These are phyloP conservation scores for Mesembrinibis cayennensis DNA, from an alignment of 2,113 vertebrate genomes.

Conservation along the genomic window DNA sequence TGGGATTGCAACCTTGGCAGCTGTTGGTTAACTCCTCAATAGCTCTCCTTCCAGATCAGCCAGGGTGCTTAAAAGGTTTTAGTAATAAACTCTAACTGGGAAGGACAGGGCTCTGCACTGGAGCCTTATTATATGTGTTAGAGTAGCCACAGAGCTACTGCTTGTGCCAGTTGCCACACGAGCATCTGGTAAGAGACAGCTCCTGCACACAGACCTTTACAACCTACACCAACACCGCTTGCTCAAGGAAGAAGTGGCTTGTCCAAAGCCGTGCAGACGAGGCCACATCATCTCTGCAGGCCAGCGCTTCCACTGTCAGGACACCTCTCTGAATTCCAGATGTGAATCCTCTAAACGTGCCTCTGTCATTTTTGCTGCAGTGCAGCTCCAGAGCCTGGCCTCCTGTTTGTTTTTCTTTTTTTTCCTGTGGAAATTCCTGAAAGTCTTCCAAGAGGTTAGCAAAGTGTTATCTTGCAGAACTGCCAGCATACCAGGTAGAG, in stretches of 20 bases:
- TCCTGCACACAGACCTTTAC: neutral
- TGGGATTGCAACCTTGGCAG: neutral
- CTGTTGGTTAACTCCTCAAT: neutral
- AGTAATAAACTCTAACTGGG: neutral
- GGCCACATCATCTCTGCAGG: neutral
- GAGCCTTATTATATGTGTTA: neutral
- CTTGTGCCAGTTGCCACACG: neutral
- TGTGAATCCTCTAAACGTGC: neutral
- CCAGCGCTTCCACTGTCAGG: neutral
- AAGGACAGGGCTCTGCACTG: neutral
- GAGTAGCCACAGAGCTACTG: neutral
- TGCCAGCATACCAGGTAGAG: neutral
- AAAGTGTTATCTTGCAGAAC: neutral
- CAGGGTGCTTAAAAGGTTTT: neutral
- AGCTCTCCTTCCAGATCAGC: neutral
- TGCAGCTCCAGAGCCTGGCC: neutral
- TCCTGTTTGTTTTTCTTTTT: neutral
- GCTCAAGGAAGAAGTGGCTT: neutral
- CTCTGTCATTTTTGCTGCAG: neutral
- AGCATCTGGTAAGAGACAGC: neutral
- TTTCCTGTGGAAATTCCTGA: neutral
- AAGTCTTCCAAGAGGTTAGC: neutral
- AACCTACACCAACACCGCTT: rapidly evolving
- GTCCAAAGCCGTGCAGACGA: rapidly evolving
- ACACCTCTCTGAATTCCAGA: neutral